Conservation (phyloP, 2,888 invertebrate species). For the Mimumesa dahlbomi region DNA sequence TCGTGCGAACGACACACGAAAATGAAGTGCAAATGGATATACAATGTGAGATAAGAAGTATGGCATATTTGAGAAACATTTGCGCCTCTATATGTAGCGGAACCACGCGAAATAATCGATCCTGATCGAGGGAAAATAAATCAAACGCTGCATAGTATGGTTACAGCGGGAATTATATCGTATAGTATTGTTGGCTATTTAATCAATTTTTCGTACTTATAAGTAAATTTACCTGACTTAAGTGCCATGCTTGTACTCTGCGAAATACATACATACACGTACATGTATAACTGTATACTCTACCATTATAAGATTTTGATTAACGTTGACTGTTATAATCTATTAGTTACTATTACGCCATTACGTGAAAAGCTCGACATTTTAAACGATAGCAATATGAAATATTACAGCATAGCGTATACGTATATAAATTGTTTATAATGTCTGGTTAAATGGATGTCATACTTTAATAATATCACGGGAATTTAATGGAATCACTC, state of each 20-base stretch:
- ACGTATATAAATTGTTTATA: slow-evolving; percentile 45
- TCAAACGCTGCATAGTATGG: background rate
- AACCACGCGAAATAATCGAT: too few relatives aligned
- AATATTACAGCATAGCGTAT: slow-evolving; percentile 31
- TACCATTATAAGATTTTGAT: slow-evolving; percentile 38
- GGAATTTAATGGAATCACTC: slow-evolving; percentile 24
- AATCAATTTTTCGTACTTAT: slow-evolving; percentile 52
- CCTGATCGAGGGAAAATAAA: too few relatives aligned
- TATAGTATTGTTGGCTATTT: slow-evolving; percentile 35
- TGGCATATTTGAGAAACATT: background rate
- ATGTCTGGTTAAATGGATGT: slow-evolving; percentile 52
- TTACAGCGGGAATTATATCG: slow-evolving; percentile 15
- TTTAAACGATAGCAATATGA: slow-evolving; percentile 49
- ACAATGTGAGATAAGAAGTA: background rate
- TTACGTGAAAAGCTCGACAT: slow-evolving; percentile 29
- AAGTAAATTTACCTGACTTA: slow-evolving; percentile 58
- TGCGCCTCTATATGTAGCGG: too few relatives aligned
- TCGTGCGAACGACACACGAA: background rate
- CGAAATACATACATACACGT: slow-evolving; percentile 30
- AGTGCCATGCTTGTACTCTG: slow-evolving; percentile 60
- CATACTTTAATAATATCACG: slow-evolving; percentile 27
- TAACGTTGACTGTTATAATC: slow-evolving; percentile 34
- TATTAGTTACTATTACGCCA: slow-evolving; percentile 25
- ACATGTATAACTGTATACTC: slow-evolving; percentile 20
- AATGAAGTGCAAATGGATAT: background rate